Base-by-base conservation (phyloP, 2,113 vertebrate genomes). In the Crotalus viridis region DNA sequence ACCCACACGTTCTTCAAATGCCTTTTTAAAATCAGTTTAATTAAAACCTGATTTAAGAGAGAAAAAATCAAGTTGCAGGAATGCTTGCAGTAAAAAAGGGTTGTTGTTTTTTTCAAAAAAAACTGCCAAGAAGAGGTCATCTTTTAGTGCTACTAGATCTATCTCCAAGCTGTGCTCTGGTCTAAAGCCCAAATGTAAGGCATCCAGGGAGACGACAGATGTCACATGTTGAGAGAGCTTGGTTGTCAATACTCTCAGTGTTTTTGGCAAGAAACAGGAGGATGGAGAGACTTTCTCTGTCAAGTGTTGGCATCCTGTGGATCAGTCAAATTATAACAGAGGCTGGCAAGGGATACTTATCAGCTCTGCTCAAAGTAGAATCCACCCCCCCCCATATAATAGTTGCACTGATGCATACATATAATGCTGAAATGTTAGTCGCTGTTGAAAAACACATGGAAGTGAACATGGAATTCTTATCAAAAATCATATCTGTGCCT, bases 231-330 rank as follows among this genome's bases (percentile, higher is more conserved):
- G 88, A 92, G 93, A 89, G 88, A 89, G 88, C 74, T 92, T 64
- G 88, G 87, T 91, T 89, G 48, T 89, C 74, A 89, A 81, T 64
- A 86, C 74, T 94, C 90, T 92, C 93, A 92, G 69, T 92, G 69
- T 89, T 92, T 92, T 92, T 94, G 56, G 90, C 87, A 94, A 89
- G 87, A 55, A 87, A 92, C 74, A 69, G 91, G 91, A 90, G 88
- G 33, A 86, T 92, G 74, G 90, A 86, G 87, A 86, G 48, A 39
- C 46, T 69, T 81, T 87, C 88, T 93, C 92, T 93, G 92, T 93
- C 92, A 93, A 93, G 92, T 93, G 92, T 90, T 93, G 92, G 92
- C 92, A 93, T 93, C 92, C 92, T 93, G 92, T 54, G 88, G 92
- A 93, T 93, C 92, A 93, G 92, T 93, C 92, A 93, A 89, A 93